Base-by-base conservation (phyloP, 2,113 vertebrate species). In the Pleuronectes platessa region DNA sequence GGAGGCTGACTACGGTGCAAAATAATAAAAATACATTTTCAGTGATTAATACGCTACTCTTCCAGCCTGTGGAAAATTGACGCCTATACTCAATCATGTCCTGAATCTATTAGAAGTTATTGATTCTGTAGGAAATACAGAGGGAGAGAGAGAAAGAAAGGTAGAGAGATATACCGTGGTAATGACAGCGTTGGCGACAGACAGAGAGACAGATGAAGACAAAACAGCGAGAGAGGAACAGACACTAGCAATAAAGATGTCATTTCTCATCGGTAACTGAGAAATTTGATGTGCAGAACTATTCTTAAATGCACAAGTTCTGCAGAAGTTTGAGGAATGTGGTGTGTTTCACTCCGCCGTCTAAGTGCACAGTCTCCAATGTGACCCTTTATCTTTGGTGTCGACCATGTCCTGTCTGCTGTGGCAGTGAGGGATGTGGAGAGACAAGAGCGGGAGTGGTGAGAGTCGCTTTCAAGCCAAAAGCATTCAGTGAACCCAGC, bases 1-100 rank as follows among this genome's bases (percentile, higher is more conserved):
- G 3, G 42, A 79, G 87, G 83, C 78, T 78, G 10, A 68, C 54
- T 37, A 51, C 84, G 54, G 53, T 68, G 54, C 64, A 82, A 87
- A 88, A 90, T 90, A 88, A 90, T 89, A 83, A 88, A 90, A 91
- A 91, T 23, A 88, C 72, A 87, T 92, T 92, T 88, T 88, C 63
- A 61, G 82, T 92, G 89, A 93, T 92, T 91, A 92, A 93, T 93
- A 88, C 53, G 21, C 71, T 82, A 82, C 61, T 87, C 75, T 27
- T 72, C 37, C 68, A 84, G 88, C 81, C 83, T 71, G 81, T 76
- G 84, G 74, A 80, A 88, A 88, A 71, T 58, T 83, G 84, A 88
- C 60, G 72, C 62, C 77, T 69, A 53, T 65, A 85, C 88, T 92
- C 86, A 87, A 89, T 92, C 92, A 91, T 75, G 77, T 72, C 82